phyloP scores from a whole-genome alignment of 2,797 vertebrate species.

The Adelosebastes latens region DNA sequence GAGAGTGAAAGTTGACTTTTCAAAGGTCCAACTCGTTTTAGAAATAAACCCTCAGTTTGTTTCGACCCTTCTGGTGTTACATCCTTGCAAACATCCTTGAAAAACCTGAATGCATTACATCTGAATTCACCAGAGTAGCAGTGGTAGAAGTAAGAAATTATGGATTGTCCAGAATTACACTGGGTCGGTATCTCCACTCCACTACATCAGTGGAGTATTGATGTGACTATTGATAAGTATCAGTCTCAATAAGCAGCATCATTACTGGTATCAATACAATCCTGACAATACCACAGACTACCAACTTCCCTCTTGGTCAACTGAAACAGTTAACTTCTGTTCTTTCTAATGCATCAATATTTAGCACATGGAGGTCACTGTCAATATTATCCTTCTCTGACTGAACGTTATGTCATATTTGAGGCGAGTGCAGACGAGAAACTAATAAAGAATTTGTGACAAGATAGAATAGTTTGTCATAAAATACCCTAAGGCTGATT shows the following conservation, averaged over 20 bases:
- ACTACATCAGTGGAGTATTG: slow-evolving; percentile 18
- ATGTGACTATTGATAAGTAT: slow-evolving; percentile 28
- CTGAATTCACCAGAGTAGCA: neutral
- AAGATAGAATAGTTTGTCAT: neutral
- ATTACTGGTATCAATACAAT: neutral
- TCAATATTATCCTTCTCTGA: neutral
- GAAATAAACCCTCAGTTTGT: neutral
- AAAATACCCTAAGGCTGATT: neutral
- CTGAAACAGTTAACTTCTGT: neutral
- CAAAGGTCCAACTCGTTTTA: neutral
- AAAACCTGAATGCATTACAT: neutral
- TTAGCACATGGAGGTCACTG: neutral
- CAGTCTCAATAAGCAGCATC: slow-evolving; percentile 7
- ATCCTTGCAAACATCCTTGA: no score
- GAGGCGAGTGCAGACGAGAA: neutral
- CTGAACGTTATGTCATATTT: neutral
- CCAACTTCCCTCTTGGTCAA: neutral
- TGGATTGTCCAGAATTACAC: neutral
- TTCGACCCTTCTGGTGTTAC: neutral
- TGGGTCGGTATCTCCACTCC: slow-evolving; percentile 4
- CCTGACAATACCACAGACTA: neutral
- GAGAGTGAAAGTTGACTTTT: neutral
- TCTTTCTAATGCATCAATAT: neutral
- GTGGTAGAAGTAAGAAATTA: neutral
- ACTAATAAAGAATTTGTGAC: neutral